Evolutionary conservation across 1,140 invertebrate genomes (phyloP), one percentile per base, ranked within the genome.

Genomic region (Chlorops oryzae): DNA sequence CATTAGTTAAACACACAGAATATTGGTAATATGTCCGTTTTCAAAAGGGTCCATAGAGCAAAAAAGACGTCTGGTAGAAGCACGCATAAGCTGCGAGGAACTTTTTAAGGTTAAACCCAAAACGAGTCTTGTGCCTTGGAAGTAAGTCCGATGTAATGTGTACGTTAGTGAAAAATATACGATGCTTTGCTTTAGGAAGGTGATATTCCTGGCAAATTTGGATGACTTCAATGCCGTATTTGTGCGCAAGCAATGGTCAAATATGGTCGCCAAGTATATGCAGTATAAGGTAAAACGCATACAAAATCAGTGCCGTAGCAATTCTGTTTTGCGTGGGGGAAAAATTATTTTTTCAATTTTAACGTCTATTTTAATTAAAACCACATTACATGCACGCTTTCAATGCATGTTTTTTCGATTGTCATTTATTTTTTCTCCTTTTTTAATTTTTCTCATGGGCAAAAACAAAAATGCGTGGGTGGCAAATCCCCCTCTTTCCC

Each of bases 241-340:
- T 2, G 52, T 70, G 10, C 56, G 66, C 7, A 63, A 65, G 22
- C 66, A 70, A 24, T 70, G 66, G 66, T 52, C 62, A 0, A 59
- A 59, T 24, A 59, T 70, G 57, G 55, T 70, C 9, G 54, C 62
- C 25, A 61, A 57, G 13, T 70, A 70, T 39, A 63, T 61, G 25
- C 44, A 58, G 13, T 61, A 60, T 2, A 69, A 69, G 58, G 54
- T 63, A 12, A 40, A 27, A n/a, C 6, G 18, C 37, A 7, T n/a
- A n/a, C n/a, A n/a, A n/a, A n/a, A n/a, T 38, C 6, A 6, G n/a
- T 15, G 18, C 5, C 18, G 6, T 18, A 9, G 37, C 6, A 7
- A 38, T 9, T 38, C 18, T 38, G n/a, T n/a, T n/a, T n/a, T n/a
- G n/a, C n/a, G 17, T 22, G 21, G 23, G 23, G 5, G 5, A 21